Percentiles rank a stretch among this genome's conserved stretches.
Conservation (phyloP, 53 echinoderm and acorn worm genomes). For the Actinopyga echinites region DNA sequence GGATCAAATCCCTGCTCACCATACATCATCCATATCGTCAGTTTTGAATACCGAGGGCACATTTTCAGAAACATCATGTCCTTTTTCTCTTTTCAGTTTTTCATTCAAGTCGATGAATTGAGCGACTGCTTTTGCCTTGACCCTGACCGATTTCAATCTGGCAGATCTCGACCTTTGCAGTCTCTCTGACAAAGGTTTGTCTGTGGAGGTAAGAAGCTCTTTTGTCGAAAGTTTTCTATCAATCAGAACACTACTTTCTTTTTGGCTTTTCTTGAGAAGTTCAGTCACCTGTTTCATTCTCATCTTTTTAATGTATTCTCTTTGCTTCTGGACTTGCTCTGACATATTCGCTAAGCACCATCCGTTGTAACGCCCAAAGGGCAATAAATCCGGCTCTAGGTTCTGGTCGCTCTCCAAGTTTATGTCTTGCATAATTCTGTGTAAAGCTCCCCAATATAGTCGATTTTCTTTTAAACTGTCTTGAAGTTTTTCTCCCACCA, state of each 20-base stretch:
- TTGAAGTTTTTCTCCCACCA: constrained; percentile 53
- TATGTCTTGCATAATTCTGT: constrained; percentile 7
- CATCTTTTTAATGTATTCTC: constrained; percentile 54
- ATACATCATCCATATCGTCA: not conserved
- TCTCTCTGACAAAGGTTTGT: constrained; percentile 65
- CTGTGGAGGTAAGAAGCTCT: constrained; percentile 52
- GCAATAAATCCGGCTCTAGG: constrained; percentile 48
- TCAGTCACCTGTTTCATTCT: constrained; percentile 49
- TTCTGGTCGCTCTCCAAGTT: constrained; percentile 14
- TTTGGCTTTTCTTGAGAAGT: constrained; percentile 53
- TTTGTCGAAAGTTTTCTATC: constrained; percentile 58
- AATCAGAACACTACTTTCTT: constrained; percentile 66
- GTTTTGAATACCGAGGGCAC: not conserved
- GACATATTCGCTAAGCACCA: constrained; percentile 51
- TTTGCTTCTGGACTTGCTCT: constrained; percentile 54
- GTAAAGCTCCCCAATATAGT: constrained; percentile 63
- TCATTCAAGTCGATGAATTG: not conserved
- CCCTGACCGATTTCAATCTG: not conserved
- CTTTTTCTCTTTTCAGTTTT: not conserved
- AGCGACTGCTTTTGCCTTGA: not conserved
- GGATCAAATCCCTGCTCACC: too few relatives aligned
- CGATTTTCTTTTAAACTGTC: constrained; percentile 68
- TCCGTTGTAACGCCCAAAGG: constrained; percentile 74
- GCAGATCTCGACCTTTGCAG: constrained; percentile 31
- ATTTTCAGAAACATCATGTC: not conserved